Percentiles rank a stretch among this genome's conserved stretches.
These are phyloP conservation scores for Monarcha castaneiventris DNA, from an alignment of 2,113 vertebrate species.

Conservation along the genomic window DNA sequence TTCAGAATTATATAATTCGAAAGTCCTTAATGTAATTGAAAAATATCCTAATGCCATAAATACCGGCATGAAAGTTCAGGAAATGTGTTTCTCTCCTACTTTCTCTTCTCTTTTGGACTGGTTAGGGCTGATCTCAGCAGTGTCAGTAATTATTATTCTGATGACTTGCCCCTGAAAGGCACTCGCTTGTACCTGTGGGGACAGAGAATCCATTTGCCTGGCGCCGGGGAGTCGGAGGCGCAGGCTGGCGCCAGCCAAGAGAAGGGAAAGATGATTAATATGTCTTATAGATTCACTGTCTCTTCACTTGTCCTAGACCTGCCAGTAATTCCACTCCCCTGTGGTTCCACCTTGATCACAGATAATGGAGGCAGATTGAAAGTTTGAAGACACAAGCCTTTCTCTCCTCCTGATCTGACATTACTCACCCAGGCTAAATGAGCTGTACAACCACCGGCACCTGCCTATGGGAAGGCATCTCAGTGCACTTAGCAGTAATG, in stretches of 20 bases:
- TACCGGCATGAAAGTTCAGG: constrained; percentile 22
- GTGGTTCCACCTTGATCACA: constrained; percentile 78
- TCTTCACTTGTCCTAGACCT: constrained; percentile 77
- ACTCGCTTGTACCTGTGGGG: constrained; percentile 73
- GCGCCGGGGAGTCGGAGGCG: constrained; percentile 73
- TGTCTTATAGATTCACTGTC: constrained; percentile 79
- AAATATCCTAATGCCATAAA: constrained; percentile 1
- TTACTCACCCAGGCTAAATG: constrained; percentile 79
- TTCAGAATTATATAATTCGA: background rate
- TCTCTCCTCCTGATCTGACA: constrained; percentile 76
- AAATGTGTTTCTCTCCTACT: constrained; percentile 36
- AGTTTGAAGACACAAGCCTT: constrained; percentile 77
- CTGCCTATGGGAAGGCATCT: constrained; percentile 70
- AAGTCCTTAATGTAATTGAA: constrained; percentile 22
- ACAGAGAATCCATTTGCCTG: constrained; percentile 79
- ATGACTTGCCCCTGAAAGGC: constrained; percentile 77
- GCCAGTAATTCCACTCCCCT: constrained; percentile 75
- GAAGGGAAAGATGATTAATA: constrained; percentile 81
- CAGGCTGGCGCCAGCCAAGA: constrained; percentile 81
- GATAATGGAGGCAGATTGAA: constrained; percentile 80
- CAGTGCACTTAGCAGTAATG: constrained; percentile 68
- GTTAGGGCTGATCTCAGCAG: constrained; percentile 72
- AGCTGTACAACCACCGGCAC: constrained; percentile 70
- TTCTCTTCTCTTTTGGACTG: constrained; percentile 58
- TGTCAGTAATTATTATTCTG: constrained; percentile 79